Conservation (phyloP, 2,113 vertebrate genomes). For the Crocuta crocuta region DNA sequence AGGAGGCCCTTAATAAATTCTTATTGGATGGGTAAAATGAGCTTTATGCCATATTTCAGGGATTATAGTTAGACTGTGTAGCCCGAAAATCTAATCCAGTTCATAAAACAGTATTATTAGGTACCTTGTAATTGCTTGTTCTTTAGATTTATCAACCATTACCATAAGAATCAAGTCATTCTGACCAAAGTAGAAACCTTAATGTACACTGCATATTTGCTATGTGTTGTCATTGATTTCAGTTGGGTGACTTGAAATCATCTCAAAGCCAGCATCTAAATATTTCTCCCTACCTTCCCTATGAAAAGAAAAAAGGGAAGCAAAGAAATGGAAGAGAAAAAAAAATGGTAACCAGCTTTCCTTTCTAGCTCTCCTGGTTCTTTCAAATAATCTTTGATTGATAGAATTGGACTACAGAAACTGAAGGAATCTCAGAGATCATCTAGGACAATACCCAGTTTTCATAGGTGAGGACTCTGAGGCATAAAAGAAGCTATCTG, state of each 20-base stretch:
- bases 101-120: not conserved
- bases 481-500: not conserved
- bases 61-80: not conserved
- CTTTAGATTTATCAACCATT: not conserved
- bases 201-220: not conserved
- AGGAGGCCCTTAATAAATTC: not conserved
- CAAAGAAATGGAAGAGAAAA: not conserved
- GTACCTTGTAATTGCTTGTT: conserved; percentile 6
- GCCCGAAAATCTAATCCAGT: not conserved
- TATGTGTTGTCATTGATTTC: not conserved
- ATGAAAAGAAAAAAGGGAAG: not conserved
- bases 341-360: not conserved
- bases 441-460: not conserved
- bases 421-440: not conserved
- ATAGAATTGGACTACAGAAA: conserved; percentile 15
- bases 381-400: not conserved
- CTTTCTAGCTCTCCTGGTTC: not conserved
- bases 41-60: not conserved
- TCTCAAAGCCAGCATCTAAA: not conserved
- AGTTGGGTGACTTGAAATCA: not conserved
- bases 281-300: not conserved
- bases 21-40: not conserved
- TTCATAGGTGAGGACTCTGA: not conserved
- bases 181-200: not conserved
- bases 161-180: not conserved